Evolutionary conservation across 2,888 invertebrate genomes (phyloP), one percentile per base, ranked within the genome.

Genomic region (Ferdinandea cuprea): DNA sequence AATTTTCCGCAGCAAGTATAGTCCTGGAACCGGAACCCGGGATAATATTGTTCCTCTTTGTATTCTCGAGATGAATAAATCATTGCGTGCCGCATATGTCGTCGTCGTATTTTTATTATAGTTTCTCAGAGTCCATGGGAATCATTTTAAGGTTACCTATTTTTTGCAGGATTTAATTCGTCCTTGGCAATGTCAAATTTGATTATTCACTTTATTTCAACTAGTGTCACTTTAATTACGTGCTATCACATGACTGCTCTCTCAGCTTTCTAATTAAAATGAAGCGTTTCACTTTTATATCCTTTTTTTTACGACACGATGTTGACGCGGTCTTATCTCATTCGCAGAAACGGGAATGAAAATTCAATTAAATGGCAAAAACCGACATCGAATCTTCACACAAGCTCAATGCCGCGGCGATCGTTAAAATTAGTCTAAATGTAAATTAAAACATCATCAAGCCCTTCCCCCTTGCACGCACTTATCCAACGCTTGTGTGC

Each of bases 1-100:
- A 59, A 76, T 76, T 52, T 69, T 52, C 69, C 56, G 56, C 80
- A 50, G 25, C 5, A 25, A 5, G 25, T 59, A 37, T 46, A 30
- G n/a, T n/a, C n/a, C 69, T 40, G 52, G 21, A 59, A n/a, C n/a
- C n/a, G n/a, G n/a, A n/a, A n/a, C n/a, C 9, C 21, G 6, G 32
- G 15, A 46, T 52, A 25, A 52, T 46, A 63, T 63, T 63, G 68
- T 68, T 58, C n/a, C 21, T 59, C 25, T 54, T 48, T 50, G 9
- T 37, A 52, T 61, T 50, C 58, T 44, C 44, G 35, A n/a, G 32
- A 69, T 65, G 69, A 58, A 81, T 77, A 81, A 81, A 81, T 81
- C 80, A 76, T 71, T 32, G 15, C 37, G 25, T 30, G 37, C 28
- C 63, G 46, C 63, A 63, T 73, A 73, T 73, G 63, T 65, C 63